phyloP scores from a whole-genome alignment of 2,888 invertebrate genomes.

The Oegoconia quadripuncta region DNA sequence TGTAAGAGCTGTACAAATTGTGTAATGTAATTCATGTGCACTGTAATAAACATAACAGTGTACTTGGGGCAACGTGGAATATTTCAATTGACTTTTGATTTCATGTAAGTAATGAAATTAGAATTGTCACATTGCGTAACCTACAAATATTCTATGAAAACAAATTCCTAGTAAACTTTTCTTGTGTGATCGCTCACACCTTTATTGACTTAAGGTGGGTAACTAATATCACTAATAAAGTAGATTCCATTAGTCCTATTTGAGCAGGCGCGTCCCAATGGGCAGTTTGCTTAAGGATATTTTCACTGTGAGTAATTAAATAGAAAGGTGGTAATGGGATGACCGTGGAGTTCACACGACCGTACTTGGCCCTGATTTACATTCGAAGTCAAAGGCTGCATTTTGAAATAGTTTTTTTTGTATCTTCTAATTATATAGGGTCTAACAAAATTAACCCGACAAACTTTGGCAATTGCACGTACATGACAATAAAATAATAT shows the following conservation, averaged over 20 bases:
- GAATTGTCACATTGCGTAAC: too few relatives aligned
- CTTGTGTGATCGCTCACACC: conserved; percentile 2
- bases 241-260: conserved; percentile 29
- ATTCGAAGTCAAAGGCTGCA: neutral
- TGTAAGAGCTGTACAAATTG: too few relatives aligned
- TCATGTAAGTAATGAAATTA: too few relatives aligned
- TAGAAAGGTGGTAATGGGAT: neutral
- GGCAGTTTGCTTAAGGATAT: conserved; percentile 8
- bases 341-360: neutral
- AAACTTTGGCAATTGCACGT: too few relatives aligned
- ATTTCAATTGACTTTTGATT: too few relatives aligned
- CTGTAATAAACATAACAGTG: too few relatives aligned
- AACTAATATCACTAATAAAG: conserved; percentile 18
- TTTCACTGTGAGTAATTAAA: conserved; percentile 7
- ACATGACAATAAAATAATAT: neutral
- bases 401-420: too few relatives aligned
- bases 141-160: neutral
- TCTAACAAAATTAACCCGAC: too few relatives aligned
- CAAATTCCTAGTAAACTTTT: neutral
- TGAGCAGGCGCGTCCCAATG: conserved; percentile 14
- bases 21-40: too few relatives aligned
- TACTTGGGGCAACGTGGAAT: too few relatives aligned
- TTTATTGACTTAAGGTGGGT: conserved; percentile 25
- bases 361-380: neutral
- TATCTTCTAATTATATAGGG: too few relatives aligned